A percentile compares a stretch with the other conserved stretches of the same genome.
phyloP scores from a whole-genome alignment of 1,140 invertebrate species.

The Diabrotica undecimpunctata region DNA sequence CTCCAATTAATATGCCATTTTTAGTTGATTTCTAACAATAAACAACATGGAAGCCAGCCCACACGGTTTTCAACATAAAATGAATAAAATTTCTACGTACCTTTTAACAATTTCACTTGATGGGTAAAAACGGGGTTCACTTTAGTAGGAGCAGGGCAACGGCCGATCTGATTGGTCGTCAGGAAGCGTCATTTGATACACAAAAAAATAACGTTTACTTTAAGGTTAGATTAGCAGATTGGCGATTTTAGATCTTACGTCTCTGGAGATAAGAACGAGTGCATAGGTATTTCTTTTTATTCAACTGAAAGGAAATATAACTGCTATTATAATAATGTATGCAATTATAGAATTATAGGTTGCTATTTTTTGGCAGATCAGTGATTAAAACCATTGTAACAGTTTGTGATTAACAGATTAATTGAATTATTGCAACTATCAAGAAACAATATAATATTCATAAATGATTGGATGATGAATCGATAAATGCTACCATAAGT shows the following conservation, averaged over 20 bases:
- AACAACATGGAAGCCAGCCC: conserved; percentile 31
- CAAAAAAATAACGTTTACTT: conserved; percentile 45
- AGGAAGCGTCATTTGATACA: conserved; percentile 47
- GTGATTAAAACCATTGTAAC: background rate
- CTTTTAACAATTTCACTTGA: conserved; percentile 47
- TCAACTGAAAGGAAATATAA: background rate
- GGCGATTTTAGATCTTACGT: conserved; percentile 29
- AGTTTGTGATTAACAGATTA: background rate
- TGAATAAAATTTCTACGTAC: conserved; percentile 50
- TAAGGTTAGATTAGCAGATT: conserved; percentile 36
- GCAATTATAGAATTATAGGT: background rate
- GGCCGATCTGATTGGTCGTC: conserved; percentile 41
- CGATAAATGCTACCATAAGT: too few relatives aligned
- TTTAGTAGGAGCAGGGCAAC: conserved; percentile 43
- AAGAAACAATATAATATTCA: too few relatives aligned
- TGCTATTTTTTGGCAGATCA: background rate
- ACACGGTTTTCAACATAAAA: conserved; percentile 46
- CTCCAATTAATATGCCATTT: conserved; percentile 28
- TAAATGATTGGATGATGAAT: too few relatives aligned
- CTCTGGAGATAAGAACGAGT: background rate
- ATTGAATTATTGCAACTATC: too few relatives aligned
- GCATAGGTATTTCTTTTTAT: background rate
- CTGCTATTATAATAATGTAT: background rate
- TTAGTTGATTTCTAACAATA: conserved; percentile 28
- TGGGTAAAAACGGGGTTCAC: conserved; percentile 46